Evolutionary conservation across 2,888 invertebrate genomes (phyloP).

Genomic region (Blera fallax): DNA sequence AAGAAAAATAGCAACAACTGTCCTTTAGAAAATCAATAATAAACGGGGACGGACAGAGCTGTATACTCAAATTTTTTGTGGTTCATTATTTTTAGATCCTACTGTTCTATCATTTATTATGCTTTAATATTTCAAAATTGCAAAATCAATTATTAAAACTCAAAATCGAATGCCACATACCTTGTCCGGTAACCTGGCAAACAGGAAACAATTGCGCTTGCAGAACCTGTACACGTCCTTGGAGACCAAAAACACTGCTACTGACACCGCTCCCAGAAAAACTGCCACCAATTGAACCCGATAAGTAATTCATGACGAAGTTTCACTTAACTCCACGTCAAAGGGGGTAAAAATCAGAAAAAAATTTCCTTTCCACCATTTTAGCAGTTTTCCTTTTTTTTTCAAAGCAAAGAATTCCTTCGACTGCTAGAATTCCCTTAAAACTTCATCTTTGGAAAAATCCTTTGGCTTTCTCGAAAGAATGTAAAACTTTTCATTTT

Average conservation of each 20-base stretch:
- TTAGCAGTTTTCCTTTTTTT: conserved; percentile 5
- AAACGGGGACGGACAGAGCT: too few relatives aligned
- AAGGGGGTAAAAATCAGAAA: neutral
- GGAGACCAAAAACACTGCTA: conserved; percentile 57
- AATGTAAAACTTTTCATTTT: conserved; percentile 24
- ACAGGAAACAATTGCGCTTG: conserved; percentile 82
- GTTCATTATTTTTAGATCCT: neutral
- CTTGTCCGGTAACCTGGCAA: conserved; percentile 78
- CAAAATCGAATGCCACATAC: conserved; percentile 25
- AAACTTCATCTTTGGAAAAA: conserved; percentile 37
- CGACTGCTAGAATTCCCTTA: conserved; percentile 3
- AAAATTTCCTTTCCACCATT: conserved; percentile 32
- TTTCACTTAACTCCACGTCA: conserved; percentile 17
- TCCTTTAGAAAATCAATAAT: too few relatives aligned
- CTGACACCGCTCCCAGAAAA: conserved; percentile 61
- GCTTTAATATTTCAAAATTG: neutral
- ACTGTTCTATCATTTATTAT: neutral
- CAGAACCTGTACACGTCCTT: conserved; percentile 80
- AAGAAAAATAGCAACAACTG: too few relatives aligned
- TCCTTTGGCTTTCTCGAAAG: neutral
- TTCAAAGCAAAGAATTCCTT: conserved; percentile 11
- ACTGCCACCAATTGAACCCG: conserved; percentile 40
- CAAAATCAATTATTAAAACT: neutral
- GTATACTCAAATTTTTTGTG: too few relatives aligned
- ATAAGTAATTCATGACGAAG: conserved; percentile 56